Conservation (phyloP, 2,888 invertebrate genomes). For the Polymixis lichenea region DNA sequence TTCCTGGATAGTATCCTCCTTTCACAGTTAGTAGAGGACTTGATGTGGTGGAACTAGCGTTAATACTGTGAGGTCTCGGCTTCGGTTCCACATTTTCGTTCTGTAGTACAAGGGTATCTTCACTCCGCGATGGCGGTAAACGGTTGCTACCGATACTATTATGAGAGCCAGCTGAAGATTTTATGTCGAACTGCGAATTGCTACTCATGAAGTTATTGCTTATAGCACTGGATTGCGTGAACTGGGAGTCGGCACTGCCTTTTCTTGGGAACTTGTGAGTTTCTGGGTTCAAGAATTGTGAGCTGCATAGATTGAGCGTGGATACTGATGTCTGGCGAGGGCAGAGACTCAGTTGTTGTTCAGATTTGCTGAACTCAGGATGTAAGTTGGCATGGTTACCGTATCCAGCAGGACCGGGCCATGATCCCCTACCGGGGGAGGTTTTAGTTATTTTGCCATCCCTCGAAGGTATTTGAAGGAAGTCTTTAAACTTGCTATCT, state of each 20-base stretch:
- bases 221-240: constrained; percentile 87
- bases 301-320: constrained; percentile 88
- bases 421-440: constrained; percentile 95
- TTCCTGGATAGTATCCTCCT: constrained; percentile 91
- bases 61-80: constrained; percentile 90
- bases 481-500: constrained; percentile 83
- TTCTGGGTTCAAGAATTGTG: constrained; percentile 90
- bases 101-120: constrained; percentile 92
- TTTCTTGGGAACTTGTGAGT: constrained; percentile 86
- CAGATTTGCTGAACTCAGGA: constrained; percentile 95
- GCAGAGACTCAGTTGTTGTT: constrained; percentile 92
- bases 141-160: constrained; percentile 86
- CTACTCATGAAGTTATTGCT: constrained; percentile 83
- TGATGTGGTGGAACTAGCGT: constrained; percentile 92
- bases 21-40: constrained; percentile 92
- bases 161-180: constrained; percentile 81
- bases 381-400: constrained; percentile 89
- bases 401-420: constrained; percentile 95
- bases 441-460: constrained; percentile 94
- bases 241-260: constrained; percentile 91
- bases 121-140: constrained; percentile 94
- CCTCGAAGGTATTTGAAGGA: constrained; percentile 93
- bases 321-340: constrained; percentile 89
- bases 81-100: constrained; percentile 85
- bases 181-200: constrained; percentile 86